Percentiles rank a stretch among this genome's conserved stretches.
These are phyloP conservation scores for Procambarus virginalis DNA, from an alignment of 1,140 invertebrate species.

Conservation along the genomic window DNA sequence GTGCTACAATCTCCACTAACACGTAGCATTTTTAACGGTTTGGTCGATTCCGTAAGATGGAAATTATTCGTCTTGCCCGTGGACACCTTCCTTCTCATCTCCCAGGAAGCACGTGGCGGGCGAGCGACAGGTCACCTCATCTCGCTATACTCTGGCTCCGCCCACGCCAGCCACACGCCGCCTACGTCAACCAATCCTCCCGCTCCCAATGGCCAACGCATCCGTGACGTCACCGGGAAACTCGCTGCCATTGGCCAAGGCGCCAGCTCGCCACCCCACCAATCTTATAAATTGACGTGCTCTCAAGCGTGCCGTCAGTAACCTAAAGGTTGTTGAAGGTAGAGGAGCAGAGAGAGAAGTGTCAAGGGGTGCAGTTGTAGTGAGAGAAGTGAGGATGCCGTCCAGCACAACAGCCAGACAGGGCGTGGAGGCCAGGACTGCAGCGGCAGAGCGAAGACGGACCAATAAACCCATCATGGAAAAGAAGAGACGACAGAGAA, in stretches of 20 bases:
- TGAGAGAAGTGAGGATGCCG: slow-evolving; percentile 52
- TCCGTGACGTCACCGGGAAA: background rate
- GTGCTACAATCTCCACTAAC: no score
- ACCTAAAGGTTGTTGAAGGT: slow-evolving; percentile 14
- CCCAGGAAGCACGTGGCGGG: slow-evolving; percentile 45
- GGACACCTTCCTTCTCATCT: no score
- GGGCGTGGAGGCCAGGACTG: slow-evolving; percentile 38
- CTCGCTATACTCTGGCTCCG: slow-evolving; percentile 43
- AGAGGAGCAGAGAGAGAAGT: background rate
- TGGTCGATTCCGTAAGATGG: no score
- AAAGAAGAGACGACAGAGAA: slow-evolving; percentile 84
- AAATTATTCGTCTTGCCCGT: no score
- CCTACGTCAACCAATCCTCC: background rate
- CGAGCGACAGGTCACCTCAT: slow-evolving; percentile 26
- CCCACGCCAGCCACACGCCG: slow-evolving; percentile 52
- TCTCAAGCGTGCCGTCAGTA: slow-evolving; percentile 9
- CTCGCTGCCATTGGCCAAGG: slow-evolving; percentile 33
- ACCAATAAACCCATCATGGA: slow-evolving; percentile 69
- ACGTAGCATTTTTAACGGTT: no score
- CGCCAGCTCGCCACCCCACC: background rate
- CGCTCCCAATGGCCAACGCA: slow-evolving; percentile 8
- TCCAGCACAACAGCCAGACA: slow-evolving; percentile 48
- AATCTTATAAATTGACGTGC: slow-evolving; percentile 46
- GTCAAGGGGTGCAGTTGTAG: background rate
- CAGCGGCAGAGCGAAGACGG: slow-evolving; percentile 45